These are phyloP conservation scores for Psephotus haematonotus DNA, from an alignment of 2,113 vertebrate species.

Conservation along the genomic window DNA sequence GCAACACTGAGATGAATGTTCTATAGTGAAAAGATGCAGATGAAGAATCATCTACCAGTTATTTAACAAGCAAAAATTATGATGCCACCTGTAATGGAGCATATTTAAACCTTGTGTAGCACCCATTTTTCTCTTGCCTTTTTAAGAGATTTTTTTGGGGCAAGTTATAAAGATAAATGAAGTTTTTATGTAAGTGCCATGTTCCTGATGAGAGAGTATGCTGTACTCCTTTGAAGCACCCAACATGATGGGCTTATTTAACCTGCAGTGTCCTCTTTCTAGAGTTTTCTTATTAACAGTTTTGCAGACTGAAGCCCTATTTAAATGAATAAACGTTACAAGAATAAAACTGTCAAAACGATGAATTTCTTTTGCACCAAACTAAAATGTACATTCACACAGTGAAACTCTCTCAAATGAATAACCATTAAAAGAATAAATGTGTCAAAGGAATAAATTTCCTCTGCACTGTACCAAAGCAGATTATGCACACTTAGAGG, in stretches of 20 bases:
- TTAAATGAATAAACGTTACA: slow-evolving; percentile 42
- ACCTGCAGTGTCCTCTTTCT: not conserved
- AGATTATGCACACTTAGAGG: not conserved
- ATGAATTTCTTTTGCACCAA: slow-evolving; percentile 40
- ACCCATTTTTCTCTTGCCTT: not conserved
- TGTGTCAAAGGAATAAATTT: slow-evolving; percentile 71
- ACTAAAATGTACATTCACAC: slow-evolving; percentile 47
- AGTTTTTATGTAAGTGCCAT: not conserved
- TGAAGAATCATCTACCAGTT: not conserved
- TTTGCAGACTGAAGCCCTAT: not conserved
- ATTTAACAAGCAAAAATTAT: not conserved
- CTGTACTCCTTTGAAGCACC: not conserved
- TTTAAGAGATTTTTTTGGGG: not conserved
- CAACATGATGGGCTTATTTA: not conserved
- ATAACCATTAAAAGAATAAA: slow-evolving; percentile 72
- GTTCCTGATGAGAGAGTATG: not conserved
- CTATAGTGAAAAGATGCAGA: not conserved
- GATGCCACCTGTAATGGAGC: not conserved
- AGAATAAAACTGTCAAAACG: slow-evolving; percentile 57
- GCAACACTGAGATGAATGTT: not conserved
- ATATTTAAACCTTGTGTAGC: not conserved
- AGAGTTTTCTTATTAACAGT: slow-evolving; percentile 20
- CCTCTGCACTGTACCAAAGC: slow-evolving; percentile 40
- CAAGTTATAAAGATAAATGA: not conserved
- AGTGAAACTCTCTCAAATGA: slow-evolving; percentile 57